Base-by-base conservation (phyloP, 2,888 invertebrate genomes). In the Stenodema calcarata region DNA sequence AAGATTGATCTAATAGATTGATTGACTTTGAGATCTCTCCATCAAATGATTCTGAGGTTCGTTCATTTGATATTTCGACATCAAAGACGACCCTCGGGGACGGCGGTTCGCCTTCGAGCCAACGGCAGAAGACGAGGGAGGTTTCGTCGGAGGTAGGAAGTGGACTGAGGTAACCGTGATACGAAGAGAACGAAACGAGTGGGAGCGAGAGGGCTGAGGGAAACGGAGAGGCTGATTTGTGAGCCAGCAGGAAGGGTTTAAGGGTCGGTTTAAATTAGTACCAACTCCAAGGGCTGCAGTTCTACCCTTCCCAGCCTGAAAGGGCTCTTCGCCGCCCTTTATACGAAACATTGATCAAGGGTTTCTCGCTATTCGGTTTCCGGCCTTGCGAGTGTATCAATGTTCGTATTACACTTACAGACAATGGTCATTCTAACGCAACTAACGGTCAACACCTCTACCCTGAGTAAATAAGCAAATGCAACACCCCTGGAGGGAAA, bases 191-290 rank as follows among this genome's bases (percentile, higher is more conserved):
- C 47, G 73, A 42, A 73, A 85, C 47, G 30, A 23, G 23, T 30
- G 14, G 42, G 62, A 84, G 30, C n/a, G 23, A 70, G 75, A 79
- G 50, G 62, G 50, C 44, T 1, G 81, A 47, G 28, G 79, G 62
- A 62, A 41, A 82, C 50, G 73, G 73, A 83, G 79, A 70, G 79
- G 91, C 91, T 80, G 80, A 80, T 80, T 80, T 80, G 80, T 80
- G 80, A 54, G 47, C 80, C 80, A 54, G 80, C 54, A 54, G 80
- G 80, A 80, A 80, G 80, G 80, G 80, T 80, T 80, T 80, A 80
- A 80, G 80, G 80, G 80, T 50, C 80, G 47, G 80, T 80, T 80
- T 80, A 80, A 80, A 80, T 80, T 80, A 80, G 80, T 80, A 80
- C 80, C 80, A 54, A 80, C 80, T 80, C 80, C 30, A 54, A 50